Evolutionary conservation across 2,797 vertebrate genomes (phyloP).

Genomic region (Cirrhinus molitorella): DNA sequence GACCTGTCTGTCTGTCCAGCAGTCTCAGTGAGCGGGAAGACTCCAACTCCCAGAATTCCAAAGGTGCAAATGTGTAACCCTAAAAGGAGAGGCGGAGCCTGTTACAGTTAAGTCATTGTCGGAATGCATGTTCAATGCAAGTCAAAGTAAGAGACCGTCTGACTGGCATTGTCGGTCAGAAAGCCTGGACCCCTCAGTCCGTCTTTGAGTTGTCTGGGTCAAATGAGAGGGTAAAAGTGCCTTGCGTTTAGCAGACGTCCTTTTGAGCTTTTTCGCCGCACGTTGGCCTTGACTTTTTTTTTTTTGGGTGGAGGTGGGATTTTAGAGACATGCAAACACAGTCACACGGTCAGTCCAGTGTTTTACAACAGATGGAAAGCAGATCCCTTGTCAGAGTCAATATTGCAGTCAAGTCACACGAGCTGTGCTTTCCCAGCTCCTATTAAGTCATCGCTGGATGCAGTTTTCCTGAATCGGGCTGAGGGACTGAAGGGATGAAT

Average conservation of each 20-base stretch:
- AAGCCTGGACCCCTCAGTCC: slow-evolving; percentile 66
- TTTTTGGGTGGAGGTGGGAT: background rate
- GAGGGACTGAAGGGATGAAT: slow-evolving; percentile 13
- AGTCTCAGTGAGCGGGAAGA: slow-evolving; percentile 82
- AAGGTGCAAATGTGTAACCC: slow-evolving; percentile 67
- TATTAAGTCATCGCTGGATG: slow-evolving; percentile 36
- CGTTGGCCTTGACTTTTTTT: slow-evolving; percentile 62
- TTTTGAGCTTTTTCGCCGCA: slow-evolving; percentile 41
- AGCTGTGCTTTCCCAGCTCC: slow-evolving; percentile 63
- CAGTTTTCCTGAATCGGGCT: slow-evolving; percentile 41
- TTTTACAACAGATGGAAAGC: slow-evolving; percentile 61
- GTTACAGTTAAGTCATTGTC: slow-evolving; percentile 69
- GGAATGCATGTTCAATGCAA: slow-evolving; percentile 73
- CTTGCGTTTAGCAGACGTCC: slow-evolving; percentile 71
- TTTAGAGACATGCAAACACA: slow-evolving; percentile 54
- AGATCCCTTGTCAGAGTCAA: slow-evolving; percentile 69
- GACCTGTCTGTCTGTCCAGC: slow-evolving; percentile 71
- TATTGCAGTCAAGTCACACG: slow-evolving; percentile 72
- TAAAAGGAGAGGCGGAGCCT: slow-evolving; percentile 70
- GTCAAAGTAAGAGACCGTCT: slow-evolving; percentile 67
- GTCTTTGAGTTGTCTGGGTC: slow-evolving; percentile 34
- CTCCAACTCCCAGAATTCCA: slow-evolving; percentile 78
- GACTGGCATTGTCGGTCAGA: slow-evolving; percentile 66
- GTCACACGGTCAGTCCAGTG: slow-evolving; percentile 79
- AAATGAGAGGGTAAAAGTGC: slow-evolving; percentile 60